Conservation (phyloP, 1,140 invertebrate genomes). For the Drosophila kepulauana region DNA sequence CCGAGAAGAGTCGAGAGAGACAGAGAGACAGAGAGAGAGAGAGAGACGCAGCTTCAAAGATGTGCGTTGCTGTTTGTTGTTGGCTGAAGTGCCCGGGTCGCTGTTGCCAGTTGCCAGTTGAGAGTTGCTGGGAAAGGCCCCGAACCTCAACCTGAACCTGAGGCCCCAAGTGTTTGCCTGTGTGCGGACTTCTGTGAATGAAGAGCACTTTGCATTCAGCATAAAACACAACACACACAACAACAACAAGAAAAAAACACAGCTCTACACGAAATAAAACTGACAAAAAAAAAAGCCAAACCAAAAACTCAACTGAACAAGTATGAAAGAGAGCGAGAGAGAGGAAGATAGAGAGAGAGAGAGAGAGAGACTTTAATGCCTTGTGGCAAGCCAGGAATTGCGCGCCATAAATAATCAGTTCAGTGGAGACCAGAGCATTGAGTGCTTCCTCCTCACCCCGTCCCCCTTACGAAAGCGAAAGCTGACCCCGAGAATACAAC, state of each 20-base stretch:
- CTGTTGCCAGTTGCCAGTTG: slow-evolving; percentile 18
- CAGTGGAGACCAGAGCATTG: slow-evolving; percentile 2
- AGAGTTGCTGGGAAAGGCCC: slow-evolving; percentile 27
- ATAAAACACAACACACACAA: slow-evolving; percentile 22
- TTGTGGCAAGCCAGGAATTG: slow-evolving; percentile 41
- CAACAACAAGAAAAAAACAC: not conserved
- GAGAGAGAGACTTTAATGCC: slow-evolving; percentile 18
- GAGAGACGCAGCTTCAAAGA: not conserved
- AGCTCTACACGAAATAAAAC: not conserved
- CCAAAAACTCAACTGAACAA: slow-evolving; percentile 1
- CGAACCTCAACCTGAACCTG: slow-evolving; percentile 28
- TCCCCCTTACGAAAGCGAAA: slow-evolving; percentile 22
- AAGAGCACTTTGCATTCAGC: slow-evolving; percentile 80
- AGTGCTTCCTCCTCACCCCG: not conserved
- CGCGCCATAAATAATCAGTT: slow-evolving; percentile 50
- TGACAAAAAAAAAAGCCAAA: slow-evolving; percentile 29
- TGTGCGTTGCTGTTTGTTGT: not conserved
- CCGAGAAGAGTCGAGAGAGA: slow-evolving; percentile 4
- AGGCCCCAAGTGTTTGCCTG: slow-evolving; percentile 17
- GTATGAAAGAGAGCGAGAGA: slow-evolving; percentile 6
- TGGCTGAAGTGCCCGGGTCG: slow-evolving; percentile 28
- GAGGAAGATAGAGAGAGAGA: slow-evolving; percentile 15
- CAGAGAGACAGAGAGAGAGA: too few relatives aligned
- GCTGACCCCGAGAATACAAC: slow-evolving; percentile 20
- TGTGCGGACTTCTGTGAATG: slow-evolving; percentile 74